Conservation (phyloP, 2,797 vertebrate species). For the Miopithecus talapoin region DNA sequence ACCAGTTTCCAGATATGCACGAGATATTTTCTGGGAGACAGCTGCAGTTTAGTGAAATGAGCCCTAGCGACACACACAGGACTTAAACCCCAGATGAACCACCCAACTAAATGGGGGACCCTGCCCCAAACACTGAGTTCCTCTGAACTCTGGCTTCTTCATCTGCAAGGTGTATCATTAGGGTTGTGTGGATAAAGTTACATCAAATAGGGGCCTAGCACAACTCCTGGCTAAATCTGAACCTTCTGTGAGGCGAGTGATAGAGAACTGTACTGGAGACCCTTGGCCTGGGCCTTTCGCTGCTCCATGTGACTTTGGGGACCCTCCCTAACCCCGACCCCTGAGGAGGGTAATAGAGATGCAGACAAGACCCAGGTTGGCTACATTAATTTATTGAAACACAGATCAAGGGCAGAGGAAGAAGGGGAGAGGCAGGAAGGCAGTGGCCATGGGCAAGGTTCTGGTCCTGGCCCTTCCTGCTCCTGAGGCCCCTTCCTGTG, state of each 20-base stretch:
- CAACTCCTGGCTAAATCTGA: neutral
- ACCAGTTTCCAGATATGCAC: neutral
- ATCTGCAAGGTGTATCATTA: neutral
- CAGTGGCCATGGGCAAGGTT: neutral
- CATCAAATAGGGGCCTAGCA: neutral
- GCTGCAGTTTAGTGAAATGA: neutral
- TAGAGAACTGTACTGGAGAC: neutral
- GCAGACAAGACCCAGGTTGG: neutral
- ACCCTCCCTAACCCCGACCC: neutral
- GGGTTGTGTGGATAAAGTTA: neutral
- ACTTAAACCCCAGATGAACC: neutral
- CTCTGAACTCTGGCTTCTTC: neutral
- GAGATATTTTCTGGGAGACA: neutral
- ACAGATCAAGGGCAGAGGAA: constrained; percentile 29
- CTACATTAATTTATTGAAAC: constrained; percentile 73
- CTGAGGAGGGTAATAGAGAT: neutral
- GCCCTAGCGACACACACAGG: neutral
- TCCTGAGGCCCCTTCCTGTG: neutral
- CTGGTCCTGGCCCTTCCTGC: neutral
- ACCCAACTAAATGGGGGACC: neutral
- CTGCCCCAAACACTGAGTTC: neutral
- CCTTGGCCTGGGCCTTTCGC: neutral
- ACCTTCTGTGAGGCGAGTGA: neutral
- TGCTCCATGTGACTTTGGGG: neutral
- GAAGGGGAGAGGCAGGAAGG: neutral